phyloP scores from a whole-genome alignment of 2,797 vertebrate genomes.

The Cetoscarus ocellatus region DNA sequence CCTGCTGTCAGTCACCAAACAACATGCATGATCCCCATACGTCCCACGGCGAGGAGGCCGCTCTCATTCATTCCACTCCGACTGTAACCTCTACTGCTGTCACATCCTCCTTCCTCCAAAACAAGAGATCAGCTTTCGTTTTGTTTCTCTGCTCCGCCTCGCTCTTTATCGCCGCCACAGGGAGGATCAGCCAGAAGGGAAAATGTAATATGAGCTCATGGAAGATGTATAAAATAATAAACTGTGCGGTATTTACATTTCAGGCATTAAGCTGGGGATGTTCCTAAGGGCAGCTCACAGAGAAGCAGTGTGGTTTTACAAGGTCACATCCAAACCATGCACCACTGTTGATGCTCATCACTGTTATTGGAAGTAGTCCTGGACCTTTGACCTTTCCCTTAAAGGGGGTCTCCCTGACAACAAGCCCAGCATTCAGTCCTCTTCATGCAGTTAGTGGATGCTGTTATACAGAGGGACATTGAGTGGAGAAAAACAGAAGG shows the following conservation, averaged over 20 bases:
- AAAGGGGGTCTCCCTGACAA: slow-evolving; percentile 19
- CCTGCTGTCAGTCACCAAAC: slow-evolving; percentile 56
- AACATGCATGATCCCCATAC: slow-evolving; percentile 35
- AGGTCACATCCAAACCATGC: slow-evolving; percentile 25
- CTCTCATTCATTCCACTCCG: slow-evolving; percentile 50
- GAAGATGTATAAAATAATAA: slow-evolving; percentile 5
- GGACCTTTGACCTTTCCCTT: slow-evolving; percentile 34
- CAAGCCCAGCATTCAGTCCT: slow-evolving; percentile 8
- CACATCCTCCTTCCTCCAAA: slow-evolving; percentile 65
- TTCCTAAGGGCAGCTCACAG: neutral
- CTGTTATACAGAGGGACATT: neutral
- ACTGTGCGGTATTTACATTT: slow-evolving; percentile 32
- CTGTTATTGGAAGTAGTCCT: slow-evolving; percentile 24
- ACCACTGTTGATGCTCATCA: slow-evolving; percentile 16
- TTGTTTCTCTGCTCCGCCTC: slow-evolving; percentile 34
- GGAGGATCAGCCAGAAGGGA: slow-evolving; percentile 2
- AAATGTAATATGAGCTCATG: slow-evolving; percentile 20
- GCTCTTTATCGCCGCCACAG: neutral
- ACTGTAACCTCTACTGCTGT: slow-evolving; percentile 42
- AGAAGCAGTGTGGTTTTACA: slow-evolving; percentile 9
- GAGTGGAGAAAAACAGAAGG: neutral
- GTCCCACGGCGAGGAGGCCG: slow-evolving; percentile 30
- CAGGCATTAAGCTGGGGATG: slow-evolving; percentile 1
- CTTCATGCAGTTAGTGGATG: slow-evolving; percentile 4
- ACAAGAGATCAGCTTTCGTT: slow-evolving; percentile 67